Base-by-base conservation (phyloP, 2,888 invertebrate genomes). In the Cantharis rustica region DNA sequence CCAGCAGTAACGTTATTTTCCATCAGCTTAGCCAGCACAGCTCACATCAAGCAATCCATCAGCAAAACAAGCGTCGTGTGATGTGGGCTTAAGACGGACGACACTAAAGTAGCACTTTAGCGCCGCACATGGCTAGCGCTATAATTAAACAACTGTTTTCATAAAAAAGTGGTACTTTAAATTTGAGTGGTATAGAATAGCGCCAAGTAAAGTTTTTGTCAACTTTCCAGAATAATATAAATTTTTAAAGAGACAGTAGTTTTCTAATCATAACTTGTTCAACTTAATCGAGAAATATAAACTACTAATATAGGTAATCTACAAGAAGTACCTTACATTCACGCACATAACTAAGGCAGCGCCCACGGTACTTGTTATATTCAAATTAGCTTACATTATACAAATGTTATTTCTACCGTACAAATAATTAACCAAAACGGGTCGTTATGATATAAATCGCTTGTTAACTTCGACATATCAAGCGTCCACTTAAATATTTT, bases 311-410 rank as follows among this genome's bases (percentile, higher is more conserved):
- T 85, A 82, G 83, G 82, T 84, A 84, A 85, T 84, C 84, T 84
- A 85, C 85, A 85, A 84, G 85, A 83, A 84, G 81, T 78, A 80
- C 68, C 71, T 47, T 68, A 71, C 79, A 82, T 82, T 84, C 84
- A 85, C 84, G 84, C 81, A 84, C 84, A 85, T 85, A 85, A 85
- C 84, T 85, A 85, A 85, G 81, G 81, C 81, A 83, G 84, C 85
- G 85, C 86, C 85, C 84, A 84, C 85, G 84, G 84, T 84, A 84
- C 84, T 84, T 84, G 84, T 85, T 85, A 83, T 85, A 86, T 85
- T 86, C 85, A 86, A 85, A 86, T 86, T 86, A 86, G 83, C 79
- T 81, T 80, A 79, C 76, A 81, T 80, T 79, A 80, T 83, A 85
- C 85, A 85, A 83, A 83, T 84, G 85, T 86, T 84, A 80, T 80